Evolutionary conservation across 2,797 vertebrate genomes (phyloP).

Genomic region (Dromococcyx pavoninus): DNA sequence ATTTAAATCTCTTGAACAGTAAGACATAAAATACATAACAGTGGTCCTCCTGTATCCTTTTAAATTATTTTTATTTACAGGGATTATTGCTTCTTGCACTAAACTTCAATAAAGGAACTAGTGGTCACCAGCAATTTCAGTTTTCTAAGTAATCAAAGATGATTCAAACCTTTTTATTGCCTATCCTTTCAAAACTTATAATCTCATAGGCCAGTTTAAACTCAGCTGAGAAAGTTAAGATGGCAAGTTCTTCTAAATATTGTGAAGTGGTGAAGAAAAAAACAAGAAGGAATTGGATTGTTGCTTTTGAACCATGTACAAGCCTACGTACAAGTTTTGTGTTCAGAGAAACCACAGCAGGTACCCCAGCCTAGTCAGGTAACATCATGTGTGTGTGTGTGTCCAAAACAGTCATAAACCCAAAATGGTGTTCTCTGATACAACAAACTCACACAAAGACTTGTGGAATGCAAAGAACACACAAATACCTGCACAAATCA

Average conservation of each 20-base stretch:
- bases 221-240: not conserved
- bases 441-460: not conserved
- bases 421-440: not conserved
- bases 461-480: not conserved
- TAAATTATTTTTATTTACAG: not conserved
- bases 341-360: not conserved
- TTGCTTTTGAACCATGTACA: not conserved
- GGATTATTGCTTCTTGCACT: not conserved
- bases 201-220: not conserved
- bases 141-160: not conserved
- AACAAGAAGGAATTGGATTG: accelerated
- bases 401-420: not conserved
- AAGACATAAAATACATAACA: not conserved
- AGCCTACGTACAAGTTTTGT: accelerated
- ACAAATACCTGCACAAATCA: not conserved
- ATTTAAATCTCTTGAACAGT: not conserved
- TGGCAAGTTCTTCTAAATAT: not conserved
- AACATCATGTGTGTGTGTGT: accelerated
- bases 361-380: not conserved
- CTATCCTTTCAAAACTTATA: not conserved
- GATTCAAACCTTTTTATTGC: not conserved
- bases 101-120: not conserved
- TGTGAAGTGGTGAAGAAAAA: not conserved
- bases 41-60: not conserved
- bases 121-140: accelerated